Evolutionary conservation across 2,113 vertebrate species (phyloP).

Genomic region (Mola mola): DNA sequence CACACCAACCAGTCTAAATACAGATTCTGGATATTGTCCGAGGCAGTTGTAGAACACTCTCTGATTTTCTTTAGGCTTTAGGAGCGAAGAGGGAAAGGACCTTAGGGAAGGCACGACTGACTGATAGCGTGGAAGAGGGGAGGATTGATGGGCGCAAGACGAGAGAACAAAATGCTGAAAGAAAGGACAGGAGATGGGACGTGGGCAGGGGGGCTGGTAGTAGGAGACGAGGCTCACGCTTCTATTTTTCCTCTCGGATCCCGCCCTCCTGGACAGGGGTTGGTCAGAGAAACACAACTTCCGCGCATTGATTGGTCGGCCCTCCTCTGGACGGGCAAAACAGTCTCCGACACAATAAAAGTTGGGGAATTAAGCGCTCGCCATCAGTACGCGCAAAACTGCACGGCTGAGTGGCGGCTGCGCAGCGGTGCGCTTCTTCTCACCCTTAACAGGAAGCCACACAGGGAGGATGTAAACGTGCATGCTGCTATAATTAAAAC

Average conservation of each 20-base stretch:
- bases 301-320: slow-evolving; percentile 62
- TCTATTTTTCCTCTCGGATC: slow-evolving; percentile 46
- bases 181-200: not conserved
- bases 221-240: slow-evolving; percentile 16
- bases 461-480: too few species aligned
- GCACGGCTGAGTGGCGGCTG: not conserved
- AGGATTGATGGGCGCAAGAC: not conserved
- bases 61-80: slow-evolving; percentile 37
- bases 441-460: too few species aligned
- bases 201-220: slow-evolving; percentile 8
- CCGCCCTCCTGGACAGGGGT: slow-evolving; percentile 68
- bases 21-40: slow-evolving; percentile 56
- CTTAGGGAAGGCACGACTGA: not conserved
- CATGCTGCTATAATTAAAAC: too few species aligned
- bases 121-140: not conserved
- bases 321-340: slow-evolving; percentile 31
- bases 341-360: slow-evolving; percentile 60
- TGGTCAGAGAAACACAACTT: slow-evolving; percentile 64
- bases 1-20: slow-evolving; percentile 51
- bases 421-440: too few species aligned
- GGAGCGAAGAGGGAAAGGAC: not conserved
- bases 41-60: slow-evolving; percentile 28
- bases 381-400: slow-evolving; percentile 43
- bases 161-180: not conserved
- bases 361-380: slow-evolving; percentile 53